Percentiles rank a stretch among this genome's conserved stretches.
phyloP scores from a whole-genome alignment of 1,140 invertebrate species.

The Littorina saxatilis region DNA sequence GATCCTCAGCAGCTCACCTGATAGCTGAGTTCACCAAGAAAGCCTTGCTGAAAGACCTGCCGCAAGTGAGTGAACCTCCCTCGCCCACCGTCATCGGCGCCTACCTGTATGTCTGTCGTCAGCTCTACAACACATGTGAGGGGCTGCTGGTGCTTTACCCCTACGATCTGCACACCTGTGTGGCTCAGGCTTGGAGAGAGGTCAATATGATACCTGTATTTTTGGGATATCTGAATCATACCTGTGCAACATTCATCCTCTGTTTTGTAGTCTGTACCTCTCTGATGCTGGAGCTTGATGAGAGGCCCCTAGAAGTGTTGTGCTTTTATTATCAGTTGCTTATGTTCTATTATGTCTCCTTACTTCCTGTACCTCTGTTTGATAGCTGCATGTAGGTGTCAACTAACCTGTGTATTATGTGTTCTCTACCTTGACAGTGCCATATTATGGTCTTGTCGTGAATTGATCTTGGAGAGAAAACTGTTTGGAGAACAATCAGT shows the following conservation, averaged over 20 bases:
- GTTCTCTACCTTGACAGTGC: no score
- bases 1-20: conserved; percentile 70
- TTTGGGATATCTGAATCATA: background rate
- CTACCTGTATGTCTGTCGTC: conserved; percentile 72
- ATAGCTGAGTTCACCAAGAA: conserved; percentile 72
- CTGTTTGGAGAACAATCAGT: no score
- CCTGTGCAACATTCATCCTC: background rate
- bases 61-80: conserved; percentile 54
- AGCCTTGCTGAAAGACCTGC: conserved; percentile 62
- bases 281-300: no score
- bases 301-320: no score
- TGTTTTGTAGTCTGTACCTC: no score
- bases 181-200: conserved; percentile 67
- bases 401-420: no score
- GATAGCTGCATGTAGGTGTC: no score
- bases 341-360: background rate
- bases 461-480: no score
- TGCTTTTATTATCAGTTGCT: no score
- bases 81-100: conserved; percentile 68
- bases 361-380: no score
- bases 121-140: conserved; percentile 74
- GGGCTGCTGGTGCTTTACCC: conserved; percentile 69
- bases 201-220: conserved; percentile 46
- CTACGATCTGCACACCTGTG: conserved; percentile 69
- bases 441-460: no score